A percentile compares a stretch with the other conserved stretches of the same genome.
phyloP scores from a whole-genome alignment of 2,797 vertebrate genomes.

The Pipistrellus pipistrellus region DNA sequence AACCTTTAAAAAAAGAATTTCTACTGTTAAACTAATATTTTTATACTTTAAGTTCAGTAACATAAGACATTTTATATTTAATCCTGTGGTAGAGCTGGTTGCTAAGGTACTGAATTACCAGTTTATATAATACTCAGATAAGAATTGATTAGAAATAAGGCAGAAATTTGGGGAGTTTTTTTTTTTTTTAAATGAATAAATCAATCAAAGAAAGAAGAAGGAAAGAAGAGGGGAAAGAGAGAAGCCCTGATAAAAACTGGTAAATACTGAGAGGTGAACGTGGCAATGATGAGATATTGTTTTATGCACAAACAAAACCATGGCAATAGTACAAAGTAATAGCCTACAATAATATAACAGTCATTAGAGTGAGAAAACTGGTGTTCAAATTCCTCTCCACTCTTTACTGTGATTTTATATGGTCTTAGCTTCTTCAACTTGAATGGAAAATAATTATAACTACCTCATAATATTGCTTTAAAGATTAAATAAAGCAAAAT shows the following conservation, averaged over 20 bases:
- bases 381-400: not conserved
- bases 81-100: slow-evolving; percentile 20
- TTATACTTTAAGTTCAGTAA: slow-evolving; percentile 62
- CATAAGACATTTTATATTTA: slow-evolving; percentile 73
- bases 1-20: slow-evolving; percentile 38
- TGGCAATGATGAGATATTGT: not conserved
- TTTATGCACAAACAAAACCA: not conserved
- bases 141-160: slow-evolving; percentile 57
- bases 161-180: slow-evolving; percentile 15
- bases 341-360: not conserved
- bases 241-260: not conserved
- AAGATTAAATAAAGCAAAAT: slow-evolving; percentile 36
- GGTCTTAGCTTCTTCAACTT: not conserved
- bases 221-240: not conserved
- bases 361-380: not conserved
- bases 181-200: not conserved
- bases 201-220: not conserved
- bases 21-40: slow-evolving; percentile 48
- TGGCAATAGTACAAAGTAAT: not conserved
- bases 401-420: not conserved
- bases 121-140: slow-evolving; percentile 47
- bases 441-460: not conserved
- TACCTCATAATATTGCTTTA: not conserved
- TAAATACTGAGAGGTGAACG: slow-evolving; percentile 7
- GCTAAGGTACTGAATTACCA: slow-evolving; percentile 45